Base-by-base conservation (phyloP, 2,113 vertebrate species). In the Muntiacus reevesi region DNA sequence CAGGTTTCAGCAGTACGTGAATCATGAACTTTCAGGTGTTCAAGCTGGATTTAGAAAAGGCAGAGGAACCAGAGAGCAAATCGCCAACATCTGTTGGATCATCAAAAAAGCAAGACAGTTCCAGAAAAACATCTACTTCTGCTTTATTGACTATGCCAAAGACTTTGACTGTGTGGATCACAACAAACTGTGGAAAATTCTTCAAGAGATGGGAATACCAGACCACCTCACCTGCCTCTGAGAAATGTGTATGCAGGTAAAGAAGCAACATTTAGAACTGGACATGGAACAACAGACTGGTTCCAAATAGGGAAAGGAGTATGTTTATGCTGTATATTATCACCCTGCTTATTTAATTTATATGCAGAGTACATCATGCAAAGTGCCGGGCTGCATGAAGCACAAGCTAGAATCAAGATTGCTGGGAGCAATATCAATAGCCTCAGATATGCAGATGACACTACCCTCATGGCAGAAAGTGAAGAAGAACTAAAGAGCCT, bases 341-440 rank as follows among this genome's bases (percentile, higher is more conserved):
- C 64, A 67, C 64, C n/a, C 4, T 10, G 17, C 33, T 67, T 67
- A 36, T 67, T 67, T 67, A 36, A 67, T 17, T 67, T 36, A 9
- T 10, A 67, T 67, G 17, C 64, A 21, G 64, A 67, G 17, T 67
- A 21, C 17, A 36, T 36, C 33, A 67, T 36, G 33, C 4, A 0
- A 67, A 67, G 17, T 21, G 2, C 33, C 0, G 0, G 8, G 8
- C 64, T 67, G 8, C 2, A 36, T 21, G 64, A 67, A 21, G 8
- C 9, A 67, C 17, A 67, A n/a, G 33, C 64, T 67, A 3, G 8
- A 67, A 67, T 67, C 8, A 67, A 67, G 3, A 67, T 21, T 67
- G 33, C 64, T 0, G 2, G 2, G 33, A 67, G 33, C 19, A 67
- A 21, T 67, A 67, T 21, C 33, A 36, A 36, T 36, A 21, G 1